Conservation (phyloP, 2,888 invertebrate species). For the Coleophora flavipennella region DNA sequence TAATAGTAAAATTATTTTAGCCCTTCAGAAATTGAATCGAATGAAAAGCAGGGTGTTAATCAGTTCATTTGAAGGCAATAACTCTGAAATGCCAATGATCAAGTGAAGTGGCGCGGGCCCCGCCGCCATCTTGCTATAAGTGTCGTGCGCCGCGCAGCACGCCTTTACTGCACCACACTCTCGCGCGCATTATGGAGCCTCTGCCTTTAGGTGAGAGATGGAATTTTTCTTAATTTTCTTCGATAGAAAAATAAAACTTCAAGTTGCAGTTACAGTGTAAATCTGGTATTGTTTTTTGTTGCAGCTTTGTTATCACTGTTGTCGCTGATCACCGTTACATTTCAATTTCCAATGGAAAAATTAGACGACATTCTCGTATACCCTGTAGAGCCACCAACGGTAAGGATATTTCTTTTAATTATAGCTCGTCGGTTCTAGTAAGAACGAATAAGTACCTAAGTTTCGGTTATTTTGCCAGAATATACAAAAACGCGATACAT, state of each 20-base stretch:
- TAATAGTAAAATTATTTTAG: too few species aligned
- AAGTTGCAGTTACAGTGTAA: neutral
- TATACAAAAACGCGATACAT: slow-evolving; percentile 25
- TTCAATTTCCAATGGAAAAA: slow-evolving; percentile 20
- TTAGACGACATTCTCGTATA: slow-evolving; percentile 27
- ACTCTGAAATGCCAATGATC: slow-evolving; percentile 26
- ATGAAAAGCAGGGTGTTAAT: too few species aligned
- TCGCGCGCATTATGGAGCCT: slow-evolving; percentile 36
- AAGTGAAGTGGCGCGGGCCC: slow-evolving; percentile 22
- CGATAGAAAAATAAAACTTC: neutral
- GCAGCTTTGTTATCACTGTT: slow-evolving; percentile 16
- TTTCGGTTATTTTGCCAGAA: slow-evolving; percentile 31
- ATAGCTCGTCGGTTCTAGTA: slow-evolving; percentile 9
- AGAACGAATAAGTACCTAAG: neutral
- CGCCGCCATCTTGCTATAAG: slow-evolving; percentile 54
- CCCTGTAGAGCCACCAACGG: slow-evolving; percentile 20
- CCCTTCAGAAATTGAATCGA: too few species aligned
- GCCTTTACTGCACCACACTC: slow-evolving; percentile 26
- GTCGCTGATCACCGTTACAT: slow-evolving; percentile 14
- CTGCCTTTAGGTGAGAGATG: slow-evolving; percentile 33
- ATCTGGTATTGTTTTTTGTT: slow-evolving; percentile 9
- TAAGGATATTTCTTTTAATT: slow-evolving; percentile 19
- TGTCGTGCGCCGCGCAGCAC: slow-evolving; percentile 23
- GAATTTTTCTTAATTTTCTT: slow-evolving; percentile 7
- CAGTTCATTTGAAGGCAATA: slow-evolving; percentile 3